Evolutionary conservation across 30 jellyfish, hydroid and myxozoan species (phyloP).

Genomic region (Cassiopea xamachana): DNA sequence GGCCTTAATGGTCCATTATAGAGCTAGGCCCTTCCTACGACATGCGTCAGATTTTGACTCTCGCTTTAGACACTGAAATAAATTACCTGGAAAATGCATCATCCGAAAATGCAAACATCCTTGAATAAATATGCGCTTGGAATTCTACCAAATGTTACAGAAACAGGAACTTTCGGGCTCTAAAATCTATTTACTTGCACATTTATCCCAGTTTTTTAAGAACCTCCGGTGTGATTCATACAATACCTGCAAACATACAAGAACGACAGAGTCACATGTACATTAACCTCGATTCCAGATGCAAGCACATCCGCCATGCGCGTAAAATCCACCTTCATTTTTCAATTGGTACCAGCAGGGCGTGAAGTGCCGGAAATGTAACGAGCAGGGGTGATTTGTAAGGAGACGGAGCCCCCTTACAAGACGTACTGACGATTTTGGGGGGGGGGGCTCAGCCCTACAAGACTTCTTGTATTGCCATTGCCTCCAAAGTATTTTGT

Average conservation of each 20-base stretch:
- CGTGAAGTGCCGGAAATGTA: too few relatives aligned
- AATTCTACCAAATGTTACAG: not conserved
- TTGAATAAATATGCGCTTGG: not conserved
- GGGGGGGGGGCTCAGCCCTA: too few relatives aligned
- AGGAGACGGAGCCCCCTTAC: too few relatives aligned
- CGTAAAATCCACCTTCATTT: not conserved
- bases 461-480: too few relatives aligned
- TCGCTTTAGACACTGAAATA: not conserved
- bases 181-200: not conserved
- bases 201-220: not conserved
- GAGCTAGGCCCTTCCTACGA: not conserved
- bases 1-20: conserved; percentile 1
- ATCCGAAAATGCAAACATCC: conserved; percentile 66
- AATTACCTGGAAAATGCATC: conserved; percentile 67
- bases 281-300: conserved; percentile 44
- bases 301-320: conserved; percentile 9
- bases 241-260: conserved; percentile 29
- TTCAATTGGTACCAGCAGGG: too few relatives aligned
- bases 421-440: too few relatives aligned
- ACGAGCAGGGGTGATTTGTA: too few relatives aligned
- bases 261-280: conserved; percentile 65
- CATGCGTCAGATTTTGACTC: conserved; percentile 5
- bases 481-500: too few relatives aligned
- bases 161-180: not conserved
- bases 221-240: conserved; percentile 33